Percentiles rank a stretch among this genome's conserved stretches.
These are phyloP conservation scores for Coregonus clupeaformis DNA, from an alignment of 2,113 vertebrate species.

Conservation along the genomic window DNA sequence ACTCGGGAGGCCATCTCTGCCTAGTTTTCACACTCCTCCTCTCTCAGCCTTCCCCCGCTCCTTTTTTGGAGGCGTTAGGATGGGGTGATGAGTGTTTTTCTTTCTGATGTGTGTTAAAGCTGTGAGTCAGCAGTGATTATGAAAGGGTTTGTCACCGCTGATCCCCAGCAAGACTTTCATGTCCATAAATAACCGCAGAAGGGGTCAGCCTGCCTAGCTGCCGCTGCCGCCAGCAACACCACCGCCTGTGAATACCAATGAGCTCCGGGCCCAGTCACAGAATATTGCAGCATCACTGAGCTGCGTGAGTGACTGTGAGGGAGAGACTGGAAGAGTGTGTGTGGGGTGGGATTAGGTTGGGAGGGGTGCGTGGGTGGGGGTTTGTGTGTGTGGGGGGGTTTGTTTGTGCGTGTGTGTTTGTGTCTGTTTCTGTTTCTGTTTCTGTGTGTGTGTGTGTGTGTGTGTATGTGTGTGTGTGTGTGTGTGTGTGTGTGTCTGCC, in stretches of 20 bases:
- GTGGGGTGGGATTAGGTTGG: too few relatives aligned
- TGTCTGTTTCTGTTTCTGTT: too few relatives aligned
- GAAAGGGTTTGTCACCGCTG: slow-evolving; percentile 54
- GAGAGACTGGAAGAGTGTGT: slow-evolving; percentile 5
- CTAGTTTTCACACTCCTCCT: background rate
- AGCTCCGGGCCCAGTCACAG: background rate
- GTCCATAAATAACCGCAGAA: slow-evolving; percentile 60
- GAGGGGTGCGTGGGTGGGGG: too few relatives aligned
- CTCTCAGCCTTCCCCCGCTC: background rate
- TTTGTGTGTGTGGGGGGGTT: too few relatives aligned
- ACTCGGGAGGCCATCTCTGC: too few relatives aligned
- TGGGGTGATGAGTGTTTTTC: background rate
- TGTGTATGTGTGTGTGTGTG: too few relatives aligned
- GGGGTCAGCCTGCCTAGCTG: slow-evolving; percentile 40
- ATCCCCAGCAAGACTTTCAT: slow-evolving; percentile 58
- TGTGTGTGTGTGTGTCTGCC: slow-evolving; percentile 4
- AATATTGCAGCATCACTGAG: slow-evolving; percentile 23
- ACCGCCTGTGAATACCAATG: slow-evolving; percentile 15
- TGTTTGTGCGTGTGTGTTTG: too few relatives aligned
- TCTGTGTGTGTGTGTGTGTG: too few relatives aligned
- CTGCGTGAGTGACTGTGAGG: slow-evolving; percentile 14
- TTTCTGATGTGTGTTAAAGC: slow-evolving; percentile 43
- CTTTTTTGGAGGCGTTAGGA: background rate
- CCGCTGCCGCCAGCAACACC: slow-evolving; percentile 23
- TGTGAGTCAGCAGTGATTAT: slow-evolving; percentile 51